A percentile compares a stretch with the other conserved stretches of the same genome.
Conservation (phyloP, 2,797 vertebrate species). For the Clamator glandarius region DNA sequence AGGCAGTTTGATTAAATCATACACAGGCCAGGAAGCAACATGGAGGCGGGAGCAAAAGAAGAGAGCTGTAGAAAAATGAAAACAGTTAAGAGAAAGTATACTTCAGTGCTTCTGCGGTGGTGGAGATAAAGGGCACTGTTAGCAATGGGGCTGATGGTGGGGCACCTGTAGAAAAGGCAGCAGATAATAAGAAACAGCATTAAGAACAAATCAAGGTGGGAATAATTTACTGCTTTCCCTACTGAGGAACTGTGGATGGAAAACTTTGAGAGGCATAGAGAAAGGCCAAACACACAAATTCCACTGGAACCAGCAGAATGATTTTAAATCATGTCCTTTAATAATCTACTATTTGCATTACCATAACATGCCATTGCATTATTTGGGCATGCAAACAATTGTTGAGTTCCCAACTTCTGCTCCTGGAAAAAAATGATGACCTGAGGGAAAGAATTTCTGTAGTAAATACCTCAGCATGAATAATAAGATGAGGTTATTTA, state of each 20-base stretch:
- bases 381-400: conserved; percentile 22
- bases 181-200: conserved; percentile 6
- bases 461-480: conserved; percentile 65
- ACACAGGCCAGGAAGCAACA: neutral
- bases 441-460: conserved; percentile 40
- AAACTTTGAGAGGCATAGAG: neutral
- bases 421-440: conserved; percentile 47
- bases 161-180: neutral
- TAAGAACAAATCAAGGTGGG: conserved; percentile 14
- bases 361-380: conserved; percentile 20
- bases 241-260: neutral
- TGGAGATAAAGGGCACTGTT: neutral
- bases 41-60: neutral
- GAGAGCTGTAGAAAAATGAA: neutral
- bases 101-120: neutral
- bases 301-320: neutral
- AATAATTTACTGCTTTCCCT: conserved; percentile 4
- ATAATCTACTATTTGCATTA: conserved; percentile 36
- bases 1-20: neutral
- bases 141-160: neutral
- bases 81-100: neutral
- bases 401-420: conserved; percentile 39
- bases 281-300: conserved; percentile 44
- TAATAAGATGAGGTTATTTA: conserved; percentile 65
- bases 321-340: conserved; percentile 47